These are phyloP conservation scores for Conops quadrifasciatus DNA, from an alignment of 2,888 invertebrate species.

Conservation along the genomic window DNA sequence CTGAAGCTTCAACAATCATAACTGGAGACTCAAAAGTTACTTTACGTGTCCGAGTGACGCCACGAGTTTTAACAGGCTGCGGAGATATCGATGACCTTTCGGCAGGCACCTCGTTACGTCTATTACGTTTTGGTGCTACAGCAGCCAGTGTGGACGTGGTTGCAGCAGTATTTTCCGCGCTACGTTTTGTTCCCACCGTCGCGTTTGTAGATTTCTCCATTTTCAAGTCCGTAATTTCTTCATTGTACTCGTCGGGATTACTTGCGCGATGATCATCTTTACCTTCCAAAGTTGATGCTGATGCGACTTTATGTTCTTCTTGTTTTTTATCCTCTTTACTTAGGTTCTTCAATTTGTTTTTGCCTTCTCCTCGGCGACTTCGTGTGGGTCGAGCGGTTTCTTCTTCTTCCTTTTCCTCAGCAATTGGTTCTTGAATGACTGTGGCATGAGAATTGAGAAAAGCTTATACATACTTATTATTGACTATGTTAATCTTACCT, in stretches of 20 bases:
- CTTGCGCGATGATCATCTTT: slow-evolving; percentile 14
- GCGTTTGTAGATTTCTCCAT: slow-evolving; percentile 2
- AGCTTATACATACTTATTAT: background rate
- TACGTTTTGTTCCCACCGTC: slow-evolving; percentile 34
- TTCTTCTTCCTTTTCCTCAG: slow-evolving; percentile 17
- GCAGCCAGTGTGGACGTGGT: slow-evolving; percentile 31
- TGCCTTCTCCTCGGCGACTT: slow-evolving; percentile 27
- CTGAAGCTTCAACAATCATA: background rate
- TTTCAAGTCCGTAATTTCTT: background rate
- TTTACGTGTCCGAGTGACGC: slow-evolving; percentile 39
- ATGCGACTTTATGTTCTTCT: slow-evolving; percentile 26
- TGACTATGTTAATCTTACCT: background rate
- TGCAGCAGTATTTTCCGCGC: slow-evolving; percentile 19
- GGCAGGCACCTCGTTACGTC: slow-evolving; percentile 41
- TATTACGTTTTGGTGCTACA: slow-evolving; percentile 40
- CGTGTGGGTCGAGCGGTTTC: slow-evolving; percentile 16
- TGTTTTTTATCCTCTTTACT: background rate
- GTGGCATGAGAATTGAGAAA: background rate
- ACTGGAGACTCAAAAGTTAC: slow-evolving; percentile 40
- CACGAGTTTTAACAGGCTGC: slow-evolving; percentile 15
- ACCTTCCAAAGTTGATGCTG: slow-evolving; percentile 35
- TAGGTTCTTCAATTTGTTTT: background rate
- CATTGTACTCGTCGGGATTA: background rate
- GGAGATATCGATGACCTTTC: background rate
- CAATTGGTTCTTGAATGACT: background rate